phyloP scores from a whole-genome alignment of 2,797 vertebrate species.

The Fringilla coelebs region DNA sequence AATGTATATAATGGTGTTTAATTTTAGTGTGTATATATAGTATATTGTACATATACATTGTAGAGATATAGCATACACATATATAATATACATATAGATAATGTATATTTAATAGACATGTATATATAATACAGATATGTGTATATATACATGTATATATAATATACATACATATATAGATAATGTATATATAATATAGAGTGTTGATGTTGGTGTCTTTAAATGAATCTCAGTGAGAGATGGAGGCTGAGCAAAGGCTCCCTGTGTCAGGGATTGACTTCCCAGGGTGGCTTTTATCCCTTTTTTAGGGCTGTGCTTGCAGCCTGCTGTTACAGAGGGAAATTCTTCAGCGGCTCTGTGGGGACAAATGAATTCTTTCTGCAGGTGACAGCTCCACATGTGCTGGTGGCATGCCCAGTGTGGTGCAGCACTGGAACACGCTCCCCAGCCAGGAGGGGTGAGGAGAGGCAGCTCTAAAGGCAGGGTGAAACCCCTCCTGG shows the following conservation, averaged over 20 bases:
- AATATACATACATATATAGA: too few species aligned
- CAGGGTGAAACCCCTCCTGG: not conserved
- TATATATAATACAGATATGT: too few species aligned
- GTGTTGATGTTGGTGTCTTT: not conserved
- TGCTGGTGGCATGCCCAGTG: not conserved
- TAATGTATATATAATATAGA: not conserved
- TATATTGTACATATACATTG: too few species aligned
- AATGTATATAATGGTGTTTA: too few species aligned
- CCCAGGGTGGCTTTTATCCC: not conserved
- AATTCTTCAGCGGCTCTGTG: rapidly evolving
- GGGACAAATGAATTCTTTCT: not conserved
- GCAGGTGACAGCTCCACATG: not conserved
- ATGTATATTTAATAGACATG: too few species aligned
- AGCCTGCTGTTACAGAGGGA: not conserved
- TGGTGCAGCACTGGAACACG: rapidly evolving
- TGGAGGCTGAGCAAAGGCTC: not conserved
- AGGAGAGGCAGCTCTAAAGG: not conserved
- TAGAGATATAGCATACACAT: too few species aligned
- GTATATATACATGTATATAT: too few species aligned
- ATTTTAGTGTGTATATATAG: too few species aligned
- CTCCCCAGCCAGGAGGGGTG: not conserved
- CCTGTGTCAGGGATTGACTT: not conserved
- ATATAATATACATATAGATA: too few species aligned
- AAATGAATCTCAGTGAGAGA: not conserved
- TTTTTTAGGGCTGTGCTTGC: not conserved